These are phyloP conservation scores for Malurus splendens DNA, from an alignment of 2,797 vertebrate genomes.

Conservation along the genomic window DNA sequence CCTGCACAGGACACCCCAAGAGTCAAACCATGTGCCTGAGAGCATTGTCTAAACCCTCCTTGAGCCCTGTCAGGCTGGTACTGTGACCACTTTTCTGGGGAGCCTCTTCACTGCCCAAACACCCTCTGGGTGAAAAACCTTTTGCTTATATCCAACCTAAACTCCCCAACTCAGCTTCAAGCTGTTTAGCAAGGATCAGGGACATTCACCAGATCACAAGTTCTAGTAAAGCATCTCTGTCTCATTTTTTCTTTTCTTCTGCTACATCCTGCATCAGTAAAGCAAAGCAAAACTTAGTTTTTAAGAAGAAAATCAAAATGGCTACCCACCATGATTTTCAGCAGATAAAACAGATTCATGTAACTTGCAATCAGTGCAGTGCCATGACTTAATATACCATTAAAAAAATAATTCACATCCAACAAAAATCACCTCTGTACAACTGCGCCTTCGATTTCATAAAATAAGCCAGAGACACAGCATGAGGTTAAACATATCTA, in stretches of 20 bases:
- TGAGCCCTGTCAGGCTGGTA: not conserved
- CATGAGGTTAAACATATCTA: constrained; percentile 50
- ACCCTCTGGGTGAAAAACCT: not conserved
- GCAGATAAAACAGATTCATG: not conserved
- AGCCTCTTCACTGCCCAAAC: not conserved
- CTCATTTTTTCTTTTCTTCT: not conserved
- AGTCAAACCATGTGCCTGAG: not conserved
- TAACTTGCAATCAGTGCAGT: not conserved
- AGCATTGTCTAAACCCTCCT: not conserved
- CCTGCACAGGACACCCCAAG: not conserved
- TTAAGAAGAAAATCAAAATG: not conserved
- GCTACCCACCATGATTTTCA: not conserved
- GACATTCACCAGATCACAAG: not conserved
- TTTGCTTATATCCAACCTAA: not conserved
- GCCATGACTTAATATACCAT: constrained; percentile 12
- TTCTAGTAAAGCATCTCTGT: not conserved
- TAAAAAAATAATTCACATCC: constrained; percentile 14
- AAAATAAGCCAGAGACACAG: constrained; percentile 37
- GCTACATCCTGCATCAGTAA: not conserved
- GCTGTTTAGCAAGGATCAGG: not conserved
- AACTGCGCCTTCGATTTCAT: constrained; percentile 5
- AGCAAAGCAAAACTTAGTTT: not conserved
- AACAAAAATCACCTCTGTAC: constrained; percentile 54
- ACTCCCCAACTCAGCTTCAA: not conserved
- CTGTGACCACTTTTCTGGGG: not conserved